Evolutionary conservation across 2,888 invertebrate species (phyloP), one percentile per base, ranked within the genome.

Genomic region (Andrena fulva): DNA sequence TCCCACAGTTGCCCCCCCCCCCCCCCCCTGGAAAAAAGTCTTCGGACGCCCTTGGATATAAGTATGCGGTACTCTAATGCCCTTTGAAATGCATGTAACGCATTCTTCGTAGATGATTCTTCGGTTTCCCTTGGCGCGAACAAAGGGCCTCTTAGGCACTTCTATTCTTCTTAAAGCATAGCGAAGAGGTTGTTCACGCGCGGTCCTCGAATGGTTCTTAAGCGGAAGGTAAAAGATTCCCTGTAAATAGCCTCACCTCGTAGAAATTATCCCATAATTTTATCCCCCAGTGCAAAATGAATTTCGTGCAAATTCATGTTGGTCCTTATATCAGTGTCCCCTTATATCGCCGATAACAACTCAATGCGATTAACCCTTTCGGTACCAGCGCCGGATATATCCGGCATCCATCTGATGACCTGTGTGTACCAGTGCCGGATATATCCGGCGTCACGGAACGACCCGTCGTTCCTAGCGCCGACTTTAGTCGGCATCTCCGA

Each of bases 121-220:
- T 73, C 66, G 33, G 59, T 56, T 73, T 72, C 60, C 27, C 48
- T 67, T 29, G 29, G 56, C 8, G 35, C 20, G 73, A 64, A 80
- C 73, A 81, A 81, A 82, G 70, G 70, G n/a, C 60, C 59, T 54
- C 70, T 69, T 60, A 66, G 24, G 60, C 64, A 77, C 80, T 79
- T 66, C 66, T 69, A 50, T 35, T 79, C 81, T 80, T 62, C 63
- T 67, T 33, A 35, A 74, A 66, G 67, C 62, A 74, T 20, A 71
- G 50, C 7, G 67, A 75, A 82, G 79, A 67, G 73, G 33, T 68
- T 77, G 76, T 76, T 77, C 69, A 69, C 27, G 69, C 66, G 62
- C 70, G 54, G 33, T 52, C 69, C 81, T 66, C 31, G 75, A 63
- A 80, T 69, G 50, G 54, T 66, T 52, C 66, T 66, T 35, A 59